A percentile compares a stretch with the other conserved stretches of the same genome.
Evolutionary conservation across 53 echinoderm and acorn worm genomes (phyloP).

Genomic region (Henricia sp.): DNA sequence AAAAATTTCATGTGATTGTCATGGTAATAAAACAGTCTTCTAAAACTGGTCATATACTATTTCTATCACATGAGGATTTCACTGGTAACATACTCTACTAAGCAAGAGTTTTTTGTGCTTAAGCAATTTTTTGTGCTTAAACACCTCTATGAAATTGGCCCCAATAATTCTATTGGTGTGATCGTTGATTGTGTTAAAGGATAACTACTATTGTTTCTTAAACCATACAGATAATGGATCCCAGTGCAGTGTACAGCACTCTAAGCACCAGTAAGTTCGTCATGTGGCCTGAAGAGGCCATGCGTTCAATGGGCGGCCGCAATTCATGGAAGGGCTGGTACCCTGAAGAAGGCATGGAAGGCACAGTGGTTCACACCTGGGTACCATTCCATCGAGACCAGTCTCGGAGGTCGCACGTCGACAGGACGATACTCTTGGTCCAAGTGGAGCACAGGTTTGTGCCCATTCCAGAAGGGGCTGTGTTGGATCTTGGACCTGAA

Average conservation of each 20-base stretch:
- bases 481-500: constrained; percentile 83
- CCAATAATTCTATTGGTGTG: too few species aligned
- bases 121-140: too few species aligned
- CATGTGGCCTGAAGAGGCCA: constrained; percentile 94
- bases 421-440: constrained; percentile 90
- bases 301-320: constrained; percentile 85
- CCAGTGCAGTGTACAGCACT: constrained; percentile 80
- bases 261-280: constrained; percentile 89
- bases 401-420: constrained; percentile 83
- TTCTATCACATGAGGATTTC: too few species aligned
- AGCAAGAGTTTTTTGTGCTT: too few species aligned
- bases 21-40: too few species aligned
- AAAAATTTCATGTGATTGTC: too few species aligned
- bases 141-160: too few species aligned
- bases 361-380: constrained; percentile 93
- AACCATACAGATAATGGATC: constrained; percentile 79
- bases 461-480: constrained; percentile 84
- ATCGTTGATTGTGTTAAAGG: too few species aligned
- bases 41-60: too few species aligned
- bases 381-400: constrained; percentile 88
- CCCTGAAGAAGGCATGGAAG: constrained; percentile 87
- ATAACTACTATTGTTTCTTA: constrained; percentile 10
- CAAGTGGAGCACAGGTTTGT: constrained; percentile 85
- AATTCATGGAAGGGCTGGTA: constrained; percentile 96
- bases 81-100: too few species aligned